Percentiles rank a stretch among this genome's conserved stretches.
Evolutionary conservation across 2,797 vertebrate genomes (phyloP).

Genomic region (Sebastes kiyomatsui): DNA sequence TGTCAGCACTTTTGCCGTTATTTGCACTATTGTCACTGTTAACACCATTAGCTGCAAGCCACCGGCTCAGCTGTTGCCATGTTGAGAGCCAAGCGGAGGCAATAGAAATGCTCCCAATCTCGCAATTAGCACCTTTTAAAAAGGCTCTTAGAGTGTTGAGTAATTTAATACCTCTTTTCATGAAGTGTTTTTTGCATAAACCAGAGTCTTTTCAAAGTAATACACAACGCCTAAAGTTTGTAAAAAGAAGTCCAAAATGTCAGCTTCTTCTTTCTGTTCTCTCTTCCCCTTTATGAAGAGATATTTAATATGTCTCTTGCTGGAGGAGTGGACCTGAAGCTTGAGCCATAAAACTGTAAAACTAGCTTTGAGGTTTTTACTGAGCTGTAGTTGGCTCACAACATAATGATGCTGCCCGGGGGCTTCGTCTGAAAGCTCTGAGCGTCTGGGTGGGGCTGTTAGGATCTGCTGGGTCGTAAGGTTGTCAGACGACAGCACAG

Average conservation of each 20-base stretch:
- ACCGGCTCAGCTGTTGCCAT: no score
- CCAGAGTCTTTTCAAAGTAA: not conserved
- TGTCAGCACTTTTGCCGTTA: no score
- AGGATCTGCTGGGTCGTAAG: not conserved
- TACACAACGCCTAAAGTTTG: not conserved
- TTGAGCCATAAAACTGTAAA: conserved; percentile 32
- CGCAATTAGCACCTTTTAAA: not conserved
- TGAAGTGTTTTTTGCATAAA: not conserved
- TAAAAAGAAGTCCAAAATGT: not conserved
- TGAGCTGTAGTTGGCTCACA: not conserved
- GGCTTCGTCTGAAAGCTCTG: conserved; percentile 7
- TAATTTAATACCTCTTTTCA: not conserved
- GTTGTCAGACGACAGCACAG: not conserved
- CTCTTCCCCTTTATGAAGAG: not conserved
- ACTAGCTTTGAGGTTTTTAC: conserved; percentile 50
- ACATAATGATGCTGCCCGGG: conserved; percentile 15
- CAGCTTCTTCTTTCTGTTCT: not conserved
- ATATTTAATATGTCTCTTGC: not conserved
- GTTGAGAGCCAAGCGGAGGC: no score
- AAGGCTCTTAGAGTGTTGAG: not conserved
- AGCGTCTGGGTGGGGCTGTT: conserved; percentile 8
- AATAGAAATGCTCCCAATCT: no score
- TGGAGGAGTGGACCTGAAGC: not conserved
- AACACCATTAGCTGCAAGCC: no score
- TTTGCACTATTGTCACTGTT: no score